Conservation (phyloP, 2,888 invertebrate genomes). For the Belgica antarctica region DNA sequence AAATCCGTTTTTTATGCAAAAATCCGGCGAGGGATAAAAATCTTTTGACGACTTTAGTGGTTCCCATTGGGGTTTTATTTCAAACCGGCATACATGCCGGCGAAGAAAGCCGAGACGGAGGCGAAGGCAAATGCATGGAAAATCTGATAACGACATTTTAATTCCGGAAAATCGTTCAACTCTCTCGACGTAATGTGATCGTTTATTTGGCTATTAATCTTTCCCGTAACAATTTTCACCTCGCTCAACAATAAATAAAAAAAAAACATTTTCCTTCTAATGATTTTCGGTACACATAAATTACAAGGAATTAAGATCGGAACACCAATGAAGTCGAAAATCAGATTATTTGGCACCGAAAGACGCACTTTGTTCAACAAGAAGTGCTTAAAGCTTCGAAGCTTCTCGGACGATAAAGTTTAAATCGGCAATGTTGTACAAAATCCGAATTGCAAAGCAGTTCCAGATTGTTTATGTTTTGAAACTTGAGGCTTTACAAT, state of each 20-base stretch:
- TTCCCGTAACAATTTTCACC: background rate
- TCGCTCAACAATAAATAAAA: background rate
- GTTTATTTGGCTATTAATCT: constrained; percentile 21
- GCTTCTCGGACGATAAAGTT: too few species aligned
- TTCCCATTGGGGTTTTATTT: constrained; percentile 21
- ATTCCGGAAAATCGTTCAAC: constrained; percentile 28
- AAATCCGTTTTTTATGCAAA: constrained; percentile 23
- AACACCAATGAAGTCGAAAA: too few species aligned
- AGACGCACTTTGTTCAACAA: too few species aligned
- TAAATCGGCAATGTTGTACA: too few species aligned
- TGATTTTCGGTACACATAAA: too few species aligned
- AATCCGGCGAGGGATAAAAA: background rate
- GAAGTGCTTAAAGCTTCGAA: background rate
- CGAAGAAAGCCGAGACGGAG: background rate
- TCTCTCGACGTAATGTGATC: constrained; percentile 20
- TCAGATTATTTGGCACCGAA: too few species aligned
- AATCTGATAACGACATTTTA: constrained; percentile 30
- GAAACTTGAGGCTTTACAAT: too few species aligned
- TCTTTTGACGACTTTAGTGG: constrained; percentile 1
- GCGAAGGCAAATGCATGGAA: constrained; percentile 16
- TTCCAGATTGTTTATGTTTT: too few species aligned
- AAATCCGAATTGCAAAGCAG: too few species aligned
- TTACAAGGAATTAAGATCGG: too few species aligned
- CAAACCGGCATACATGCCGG: too few species aligned
- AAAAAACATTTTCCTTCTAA: too few species aligned